Base-by-base conservation (phyloP, 2,797 vertebrate genomes). In the Oryzias sinensis region DNA sequence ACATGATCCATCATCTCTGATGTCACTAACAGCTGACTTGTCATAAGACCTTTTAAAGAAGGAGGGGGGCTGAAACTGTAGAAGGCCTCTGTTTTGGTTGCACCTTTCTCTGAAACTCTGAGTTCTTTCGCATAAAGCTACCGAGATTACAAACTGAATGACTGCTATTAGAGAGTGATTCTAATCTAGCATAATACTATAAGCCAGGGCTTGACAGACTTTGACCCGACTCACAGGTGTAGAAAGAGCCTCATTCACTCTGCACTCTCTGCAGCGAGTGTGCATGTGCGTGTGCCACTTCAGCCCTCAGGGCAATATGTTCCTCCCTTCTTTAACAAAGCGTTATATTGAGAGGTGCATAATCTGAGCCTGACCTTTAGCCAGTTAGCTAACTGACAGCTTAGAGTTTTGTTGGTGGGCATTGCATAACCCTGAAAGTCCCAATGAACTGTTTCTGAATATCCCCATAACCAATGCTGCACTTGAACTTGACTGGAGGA, bases 181-280 rank as follows among this genome's bases (percentile, higher is more conserved):
- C 93, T 94, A 96, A 98, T 96, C 93, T 93, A 93, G 91, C 88
- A 90, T 97, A 96, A 96, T 94, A 93, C 93, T 85, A 91, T 96
- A 95, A 98, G 88, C 95, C 89, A 86, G 88, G 91, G 93, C 91
- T 93, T 93, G 91, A 91, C 89, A 94, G 95, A 97, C 94, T 96
- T 95, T 95, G 95, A 94, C 95, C 95, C 92, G 88, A 92, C 64
- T 67, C 63, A 18, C 93, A 96, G 94, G 94, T 96, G 84, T 88
- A 95, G 95, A 95, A 97, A 94, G 93, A 93, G 89, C 88, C 89
- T 91, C 88, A 93, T 97, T 93, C 85, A 95, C 74, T 74, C 77
- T 81, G 83, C 87, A 92, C 90, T 89, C 79, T 84, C 75, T 79
- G 77, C 63, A 72, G 56, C 60, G 45, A 70, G 73, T 47, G 65